Evolutionary conservation across 2,888 invertebrate species (phyloP).

Genomic region (Oligia fasciuncula): DNA sequence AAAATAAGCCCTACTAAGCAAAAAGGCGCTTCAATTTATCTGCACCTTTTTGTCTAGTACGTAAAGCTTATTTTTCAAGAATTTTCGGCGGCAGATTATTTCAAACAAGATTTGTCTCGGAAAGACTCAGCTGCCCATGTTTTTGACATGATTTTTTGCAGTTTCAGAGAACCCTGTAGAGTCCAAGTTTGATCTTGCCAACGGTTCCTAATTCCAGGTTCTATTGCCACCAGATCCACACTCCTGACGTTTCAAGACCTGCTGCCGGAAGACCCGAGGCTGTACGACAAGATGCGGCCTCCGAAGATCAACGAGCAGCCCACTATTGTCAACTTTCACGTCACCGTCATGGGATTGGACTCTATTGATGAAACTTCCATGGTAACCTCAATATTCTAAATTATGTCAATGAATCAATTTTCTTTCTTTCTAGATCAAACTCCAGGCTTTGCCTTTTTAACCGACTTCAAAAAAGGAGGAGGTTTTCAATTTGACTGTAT

Average conservation of each 20-base stretch:
- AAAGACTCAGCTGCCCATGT: neutral
- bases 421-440: neutral
- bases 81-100: no score
- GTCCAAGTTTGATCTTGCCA: neutral
- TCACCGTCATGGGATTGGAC: slow-evolving; percentile 98
- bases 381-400: slow-evolving; percentile 89
- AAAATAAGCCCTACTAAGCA: no score
- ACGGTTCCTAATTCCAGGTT: slow-evolving; percentile 16
- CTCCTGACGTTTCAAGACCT: slow-evolving; percentile 95
- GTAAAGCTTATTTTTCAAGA: no score
- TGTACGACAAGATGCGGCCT: slow-evolving; percentile 98
- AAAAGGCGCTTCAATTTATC: no score
- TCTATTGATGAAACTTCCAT: slow-evolving; percentile 99
- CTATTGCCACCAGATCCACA: slow-evolving; percentile 89
- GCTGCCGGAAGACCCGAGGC: slow-evolving; percentile 95
- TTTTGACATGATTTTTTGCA: neutral
- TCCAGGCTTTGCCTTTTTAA: no score
- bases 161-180: neutral
- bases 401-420: neutral
- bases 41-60: no score
- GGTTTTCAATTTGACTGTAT: no score
- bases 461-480: neutral
- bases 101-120: no score
- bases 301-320: slow-evolving; percentile 97
- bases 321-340: slow-evolving; percentile 97